phyloP scores from a whole-genome alignment of 2,797 vertebrate genomes.

The Anabacerthia variegaticeps region DNA sequence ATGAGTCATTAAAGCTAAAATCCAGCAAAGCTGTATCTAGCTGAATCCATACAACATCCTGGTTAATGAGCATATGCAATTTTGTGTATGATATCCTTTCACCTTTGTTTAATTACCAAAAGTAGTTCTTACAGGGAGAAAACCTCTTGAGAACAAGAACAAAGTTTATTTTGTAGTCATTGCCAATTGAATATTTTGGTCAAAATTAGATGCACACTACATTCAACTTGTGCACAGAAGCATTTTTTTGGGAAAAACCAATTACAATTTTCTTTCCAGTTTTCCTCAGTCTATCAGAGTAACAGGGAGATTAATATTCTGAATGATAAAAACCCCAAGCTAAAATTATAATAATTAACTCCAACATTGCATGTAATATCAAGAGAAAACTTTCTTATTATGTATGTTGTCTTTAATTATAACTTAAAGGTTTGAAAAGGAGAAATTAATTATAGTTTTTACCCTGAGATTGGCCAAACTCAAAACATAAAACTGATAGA shows the following conservation, averaged over 20 bases:
- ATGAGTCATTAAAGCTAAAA: background rate
- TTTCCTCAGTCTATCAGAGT: background rate
- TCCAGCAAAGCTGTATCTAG: background rate
- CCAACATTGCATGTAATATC: constrained; percentile 39
- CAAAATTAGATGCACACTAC: background rate
- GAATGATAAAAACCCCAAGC: constrained; percentile 16
- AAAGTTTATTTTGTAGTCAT: constrained; percentile 19
- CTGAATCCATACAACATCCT: background rate
- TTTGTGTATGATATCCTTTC: background rate
- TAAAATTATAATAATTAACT: constrained; percentile 66
- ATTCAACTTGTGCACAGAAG: background rate
- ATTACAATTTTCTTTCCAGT: background rate
- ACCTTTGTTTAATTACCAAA: constrained; percentile 6
- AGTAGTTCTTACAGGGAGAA: background rate
- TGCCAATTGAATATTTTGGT: background rate
- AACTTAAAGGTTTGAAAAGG: constrained; percentile 56
- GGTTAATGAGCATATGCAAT: background rate
- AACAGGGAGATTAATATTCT: constrained; percentile 41
- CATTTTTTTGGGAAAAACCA: background rate
- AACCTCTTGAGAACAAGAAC: constrained; percentile 8
- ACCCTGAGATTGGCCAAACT: constrained; percentile 25
- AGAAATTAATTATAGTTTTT: constrained; percentile 62
- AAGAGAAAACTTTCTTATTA: constrained; percentile 67
- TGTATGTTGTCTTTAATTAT: constrained; percentile 63
- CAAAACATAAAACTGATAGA: constrained; percentile 49